phyloP scores from a whole-genome alignment of 2,113 vertebrate genomes.

The Rhipidura dahli region DNA sequence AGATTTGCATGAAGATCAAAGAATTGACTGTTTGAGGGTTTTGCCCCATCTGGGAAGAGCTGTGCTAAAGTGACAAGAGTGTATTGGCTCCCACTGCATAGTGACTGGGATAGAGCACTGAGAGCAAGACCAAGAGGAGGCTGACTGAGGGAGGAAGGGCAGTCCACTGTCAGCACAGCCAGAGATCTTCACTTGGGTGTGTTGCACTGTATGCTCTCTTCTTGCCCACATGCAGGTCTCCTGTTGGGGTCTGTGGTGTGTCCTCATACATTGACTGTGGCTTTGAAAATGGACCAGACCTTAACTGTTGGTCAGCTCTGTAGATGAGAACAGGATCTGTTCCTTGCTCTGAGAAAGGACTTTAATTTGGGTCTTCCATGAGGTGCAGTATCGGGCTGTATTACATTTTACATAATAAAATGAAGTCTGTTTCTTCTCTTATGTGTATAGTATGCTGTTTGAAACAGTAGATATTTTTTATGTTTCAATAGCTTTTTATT shows the following conservation, averaged over 20 bases:
- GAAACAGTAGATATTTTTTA: conserved; percentile 29
- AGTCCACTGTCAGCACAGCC: not conserved
- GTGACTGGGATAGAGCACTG: not conserved
- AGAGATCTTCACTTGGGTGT: not conserved
- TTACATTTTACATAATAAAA: not conserved
- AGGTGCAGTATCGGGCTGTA: not conserved
- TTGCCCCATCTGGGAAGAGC: not conserved
- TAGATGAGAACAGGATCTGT: not conserved
- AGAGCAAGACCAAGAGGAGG: not conserved
- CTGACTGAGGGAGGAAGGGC: not conserved
- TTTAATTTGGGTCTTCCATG: not conserved
- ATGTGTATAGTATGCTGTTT: not conserved
- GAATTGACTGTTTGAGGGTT: not conserved
- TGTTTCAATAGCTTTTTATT: conserved; percentile 34
- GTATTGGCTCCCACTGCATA: not conserved
- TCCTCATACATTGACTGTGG: not conserved
- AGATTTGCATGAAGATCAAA: not conserved
- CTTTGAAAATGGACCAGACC: not conserved
- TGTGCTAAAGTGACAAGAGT: not conserved
- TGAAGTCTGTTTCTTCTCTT: not conserved
- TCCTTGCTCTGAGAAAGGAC: not conserved
- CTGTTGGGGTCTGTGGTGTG: not conserved
- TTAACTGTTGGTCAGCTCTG: not conserved
- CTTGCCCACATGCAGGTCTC: not conserved
- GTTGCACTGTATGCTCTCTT: not conserved